Conservation (phyloP, 2,797 vertebrate genomes). For the Acrocephalus scirpaceus region DNA sequence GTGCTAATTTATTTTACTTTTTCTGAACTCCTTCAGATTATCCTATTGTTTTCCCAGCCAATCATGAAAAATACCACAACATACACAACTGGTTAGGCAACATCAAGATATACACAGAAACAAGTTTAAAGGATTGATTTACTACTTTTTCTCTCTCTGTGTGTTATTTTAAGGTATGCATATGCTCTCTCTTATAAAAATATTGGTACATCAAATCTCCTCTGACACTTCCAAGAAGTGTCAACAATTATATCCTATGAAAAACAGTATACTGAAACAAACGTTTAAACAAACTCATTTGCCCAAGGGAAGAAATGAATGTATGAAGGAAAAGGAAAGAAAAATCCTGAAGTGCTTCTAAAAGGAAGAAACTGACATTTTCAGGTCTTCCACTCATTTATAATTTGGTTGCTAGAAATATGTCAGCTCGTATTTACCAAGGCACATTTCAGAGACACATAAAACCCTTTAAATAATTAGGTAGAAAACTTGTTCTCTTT, state of each 20-base stretch:
- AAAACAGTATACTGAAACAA: conserved; percentile 9
- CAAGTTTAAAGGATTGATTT: not conserved
- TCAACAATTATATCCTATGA: not conserved
- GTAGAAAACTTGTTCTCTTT: not conserved
- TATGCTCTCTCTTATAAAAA: not conserved
- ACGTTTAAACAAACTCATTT: not conserved
- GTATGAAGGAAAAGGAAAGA: not conserved
- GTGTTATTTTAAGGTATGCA: not conserved
- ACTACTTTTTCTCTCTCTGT: not conserved
- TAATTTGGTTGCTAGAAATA: conserved; percentile 52
- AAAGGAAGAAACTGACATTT: conserved; percentile 60
- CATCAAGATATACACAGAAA: not conserved
- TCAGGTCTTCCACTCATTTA: conserved; percentile 61
- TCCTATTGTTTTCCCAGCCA: not conserved
- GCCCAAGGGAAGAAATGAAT: conserved; percentile 1
- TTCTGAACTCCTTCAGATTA: not conserved
- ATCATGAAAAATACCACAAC: not conserved
- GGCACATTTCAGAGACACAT: not conserved
- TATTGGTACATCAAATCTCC: not conserved
- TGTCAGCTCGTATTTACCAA: conserved; percentile 35
- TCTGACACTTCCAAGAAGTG: not conserved
- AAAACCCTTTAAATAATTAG: conserved; percentile 2
- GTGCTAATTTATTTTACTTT: not conserved
- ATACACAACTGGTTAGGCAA: not conserved
- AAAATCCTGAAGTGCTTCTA: conserved; percentile 22